phyloP scores from a whole-genome alignment of 1,140 invertebrate genomes.

The Eurosta solidaginis region DNA sequence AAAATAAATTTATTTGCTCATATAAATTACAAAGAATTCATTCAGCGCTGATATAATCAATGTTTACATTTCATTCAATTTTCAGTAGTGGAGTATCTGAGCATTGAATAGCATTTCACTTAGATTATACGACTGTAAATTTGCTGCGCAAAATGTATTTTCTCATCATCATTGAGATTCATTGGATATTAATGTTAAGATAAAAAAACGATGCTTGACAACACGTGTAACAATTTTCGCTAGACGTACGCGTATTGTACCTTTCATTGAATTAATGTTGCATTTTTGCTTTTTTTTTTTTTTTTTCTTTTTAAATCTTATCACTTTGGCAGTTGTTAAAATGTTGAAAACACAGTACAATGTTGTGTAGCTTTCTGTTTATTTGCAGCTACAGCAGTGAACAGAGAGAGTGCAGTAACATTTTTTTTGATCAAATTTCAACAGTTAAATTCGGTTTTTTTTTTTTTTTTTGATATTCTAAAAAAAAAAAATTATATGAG shows the following conservation, averaged over 20 bases:
- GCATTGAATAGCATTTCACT: not conserved
- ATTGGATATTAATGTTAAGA: conserved; percentile 17
- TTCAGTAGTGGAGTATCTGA: not conserved
- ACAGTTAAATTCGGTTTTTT: too few species aligned
- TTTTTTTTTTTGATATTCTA: too few species aligned
- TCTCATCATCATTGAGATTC: conserved; percentile 1
- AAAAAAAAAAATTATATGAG: too few species aligned
- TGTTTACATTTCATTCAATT: conserved; percentile 19
- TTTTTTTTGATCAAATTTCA: not conserved
- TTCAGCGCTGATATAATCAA: not conserved
- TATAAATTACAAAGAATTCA: not conserved
- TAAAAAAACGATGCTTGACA: conserved; percentile 1
- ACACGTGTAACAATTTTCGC: not conserved
- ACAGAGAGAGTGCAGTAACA: not conserved
- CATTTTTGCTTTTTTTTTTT: not conserved
- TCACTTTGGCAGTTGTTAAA: not conserved
- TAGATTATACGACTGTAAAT: not conserved
- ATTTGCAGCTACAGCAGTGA: not conserved
- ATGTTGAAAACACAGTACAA: not conserved
- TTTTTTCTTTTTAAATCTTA: not conserved
- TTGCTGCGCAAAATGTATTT: conserved; percentile 1
- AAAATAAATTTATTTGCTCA: not conserved
- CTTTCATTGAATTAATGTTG: not conserved
- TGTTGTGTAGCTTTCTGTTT: not conserved
- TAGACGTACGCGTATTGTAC: not conserved